A percentile compares a stretch with the other conserved stretches of the same genome.
Evolutionary conservation across 2,888 invertebrate genomes (phyloP).

Genomic region (Gerris lacustris): DNA sequence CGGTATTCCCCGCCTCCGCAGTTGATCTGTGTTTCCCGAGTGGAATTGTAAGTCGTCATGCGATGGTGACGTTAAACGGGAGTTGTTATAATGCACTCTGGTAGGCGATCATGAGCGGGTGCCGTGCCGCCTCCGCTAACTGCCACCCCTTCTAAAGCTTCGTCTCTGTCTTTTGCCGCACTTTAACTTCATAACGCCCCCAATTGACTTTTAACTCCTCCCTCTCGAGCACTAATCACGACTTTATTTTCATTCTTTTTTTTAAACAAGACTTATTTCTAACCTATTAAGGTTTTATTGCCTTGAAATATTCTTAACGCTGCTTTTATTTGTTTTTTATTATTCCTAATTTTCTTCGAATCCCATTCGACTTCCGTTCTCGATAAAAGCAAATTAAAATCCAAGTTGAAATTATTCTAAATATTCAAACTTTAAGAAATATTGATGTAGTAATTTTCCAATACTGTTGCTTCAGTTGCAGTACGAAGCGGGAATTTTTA

Average conservation of each 20-base stretch:
- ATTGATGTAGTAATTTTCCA: too few relatives aligned
- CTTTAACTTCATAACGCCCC: neutral
- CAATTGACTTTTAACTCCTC: neutral
- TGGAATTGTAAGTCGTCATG: neutral
- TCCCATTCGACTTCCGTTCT: too few relatives aligned
- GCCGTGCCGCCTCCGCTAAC: neutral
- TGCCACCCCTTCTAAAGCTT: too few relatives aligned
- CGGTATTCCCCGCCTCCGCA: neutral
- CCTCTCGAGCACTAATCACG: neutral
- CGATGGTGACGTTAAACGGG: neutral
- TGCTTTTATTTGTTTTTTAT: too few relatives aligned
- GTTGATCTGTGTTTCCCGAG: neutral
- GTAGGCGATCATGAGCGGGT: neutral
- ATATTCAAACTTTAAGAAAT: too few relatives aligned
- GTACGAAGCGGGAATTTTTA: too few relatives aligned
- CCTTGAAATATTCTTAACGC: too few relatives aligned
- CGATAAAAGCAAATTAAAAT: too few relatives aligned
- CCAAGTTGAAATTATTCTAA: too few relatives aligned
- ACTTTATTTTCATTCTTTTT: conserved; percentile 5
- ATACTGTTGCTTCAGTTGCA: too few relatives aligned
- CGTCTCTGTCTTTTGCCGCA: neutral
- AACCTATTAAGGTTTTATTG: too few relatives aligned
- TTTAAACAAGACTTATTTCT: neutral
- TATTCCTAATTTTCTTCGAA: too few relatives aligned
- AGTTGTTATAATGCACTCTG: neutral